These are phyloP conservation scores for Synergus gifuensis DNA, from an alignment of 2,888 invertebrate genomes.

Conservation along the genomic window DNA sequence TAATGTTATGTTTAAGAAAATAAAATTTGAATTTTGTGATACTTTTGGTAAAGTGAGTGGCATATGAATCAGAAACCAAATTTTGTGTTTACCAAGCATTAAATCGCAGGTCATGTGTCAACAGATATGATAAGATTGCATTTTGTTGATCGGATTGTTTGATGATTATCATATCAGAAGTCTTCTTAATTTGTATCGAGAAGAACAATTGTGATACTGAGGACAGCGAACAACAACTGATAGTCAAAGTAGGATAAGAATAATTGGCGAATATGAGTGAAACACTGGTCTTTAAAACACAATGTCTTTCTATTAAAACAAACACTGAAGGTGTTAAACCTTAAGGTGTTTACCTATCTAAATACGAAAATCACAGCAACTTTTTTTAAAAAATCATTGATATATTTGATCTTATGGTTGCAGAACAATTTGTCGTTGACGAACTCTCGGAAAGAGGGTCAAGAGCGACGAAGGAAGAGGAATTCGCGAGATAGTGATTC, in stretches of 20 bases:
- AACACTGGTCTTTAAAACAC: no score
- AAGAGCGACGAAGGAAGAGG: constrained; percentile 61
- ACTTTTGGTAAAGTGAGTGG: background rate
- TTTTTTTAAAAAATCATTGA: background rate
- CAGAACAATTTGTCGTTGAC: constrained; percentile 70
- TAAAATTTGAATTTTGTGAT: background rate
- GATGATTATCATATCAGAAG: background rate
- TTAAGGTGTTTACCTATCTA: no score
- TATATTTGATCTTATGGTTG: background rate
- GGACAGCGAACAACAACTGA: background rate
- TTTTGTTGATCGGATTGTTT: background rate
- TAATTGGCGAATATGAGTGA: background rate
- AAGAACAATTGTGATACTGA: background rate
- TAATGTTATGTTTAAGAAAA: no score
- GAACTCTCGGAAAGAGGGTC: constrained; percentile 63
- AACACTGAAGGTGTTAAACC: background rate
- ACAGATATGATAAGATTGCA: constrained; percentile 9
- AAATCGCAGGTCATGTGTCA: constrained; percentile 6
- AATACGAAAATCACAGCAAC: background rate
- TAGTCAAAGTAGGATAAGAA: background rate
- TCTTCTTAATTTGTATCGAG: background rate
- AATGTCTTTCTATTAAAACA: background rate
- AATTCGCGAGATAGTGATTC: constrained; percentile 67
- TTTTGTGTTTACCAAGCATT: background rate
- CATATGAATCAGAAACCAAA: background rate